Base-by-base conservation (phyloP, 2,113 vertebrate genomes). In the Salvelinus namaycush region DNA sequence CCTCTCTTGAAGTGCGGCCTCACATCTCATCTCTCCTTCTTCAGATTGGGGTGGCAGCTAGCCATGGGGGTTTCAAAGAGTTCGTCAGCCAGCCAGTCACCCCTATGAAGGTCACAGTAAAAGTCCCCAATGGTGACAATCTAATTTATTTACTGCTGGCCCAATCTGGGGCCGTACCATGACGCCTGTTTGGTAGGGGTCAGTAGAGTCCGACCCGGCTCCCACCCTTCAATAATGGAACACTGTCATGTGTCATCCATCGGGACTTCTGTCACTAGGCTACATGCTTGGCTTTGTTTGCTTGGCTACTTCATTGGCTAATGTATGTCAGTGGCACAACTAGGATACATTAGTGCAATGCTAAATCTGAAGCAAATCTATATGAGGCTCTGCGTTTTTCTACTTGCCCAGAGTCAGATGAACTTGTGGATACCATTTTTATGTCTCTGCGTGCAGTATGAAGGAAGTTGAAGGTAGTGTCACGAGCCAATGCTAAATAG, bases 21-120 rank as follows among this genome's bases (percentile, higher is more conserved):
- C 65, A 26, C 3, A 44, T 77, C 62, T 57, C 68, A 39, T 76
- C 18, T 72, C 18, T 68, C 16, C 76, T 72, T 72, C 68, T 78
- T 79, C 73, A 51, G 18, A 64, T 12, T 65, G 62, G 16, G 62
- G 2, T 3, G 9, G 11, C 22, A 66, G 29, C 29, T 14, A 66
- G 66, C 66, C 29, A 68, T 16, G 4, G 54, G 13, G 54, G 14
- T 57, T 57, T 57, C 14, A 57, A 57, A 34, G n/a, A n/a, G 7
- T 9, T 51, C 5, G 59, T 48, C 60, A 60, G 54, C n/a, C 54
- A 73, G 64, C 64, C 64, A 31, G 14, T 18, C 66, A 68, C 26
- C 34, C 31, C 34, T 24, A 12, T 20, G 22, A 34, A 48, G 60
- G 31, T 74, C 31, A 73, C 8, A 29, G 18, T 14, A 22, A 1